Conservation (phyloP, 2,113 vertebrate species). For the western clawed frog (Xenopus tropicalis) region UCB_Xtro_10.0 CM004447.2:80839501-80840000, state of each 20-base stretch:
- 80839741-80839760: constrained; percentile 23
- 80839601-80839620: too few species aligned
- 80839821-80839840: constrained; percentile 34
- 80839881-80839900: constrained; percentile 38
- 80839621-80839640: too few species aligned
- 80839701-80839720: too few species aligned
- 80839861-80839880: constrained; percentile 28
- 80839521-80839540: too few species aligned
- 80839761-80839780: constrained; percentile 42
- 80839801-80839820: constrained; percentile 40
- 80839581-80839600: too few species aligned
- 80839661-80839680: constrained; percentile 22
- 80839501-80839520: too few species aligned
- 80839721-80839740: constrained; percentile 3
- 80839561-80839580: too few species aligned
- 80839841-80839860: constrained; percentile 19
- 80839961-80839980: not conserved
- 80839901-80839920: constrained; percentile 13
- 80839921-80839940: constrained; percentile 29
- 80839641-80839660: constrained; percentile 7
- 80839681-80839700: not conserved
- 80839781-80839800: constrained; percentile 37
- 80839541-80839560: too few species aligned
- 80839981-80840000: not conserved
- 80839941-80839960: constrained; percentile 1